Base-by-base conservation (phyloP, 2,888 invertebrate species). In the Morinoia aosen region DNA sequence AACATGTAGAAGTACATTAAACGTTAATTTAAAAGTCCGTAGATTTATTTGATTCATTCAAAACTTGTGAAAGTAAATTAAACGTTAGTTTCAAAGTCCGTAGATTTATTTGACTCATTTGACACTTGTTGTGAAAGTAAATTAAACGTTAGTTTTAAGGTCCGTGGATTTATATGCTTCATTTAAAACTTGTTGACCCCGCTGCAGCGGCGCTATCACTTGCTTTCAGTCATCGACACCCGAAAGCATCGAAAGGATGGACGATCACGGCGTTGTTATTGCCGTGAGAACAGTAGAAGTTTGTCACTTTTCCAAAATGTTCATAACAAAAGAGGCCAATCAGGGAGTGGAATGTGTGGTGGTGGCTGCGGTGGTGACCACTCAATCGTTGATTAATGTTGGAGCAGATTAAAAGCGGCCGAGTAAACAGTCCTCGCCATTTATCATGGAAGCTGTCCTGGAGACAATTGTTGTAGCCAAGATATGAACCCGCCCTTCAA, bases 361-460 rank as follows among this genome's bases (percentile, higher is more conserved):
- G 56, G 93, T 57, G 93, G 93, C 56, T 33, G 57, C 57, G 58
- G 93, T 57, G 93, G 93, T 93, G 93, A 93, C 93, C 93, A 93
- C 93, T 93, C 93, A 93, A 93, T 93, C 93, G 93, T 19, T 93
- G 93, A 93, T 93, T 93, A 93, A 93, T 93, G 93, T 93, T 57
- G n/a, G 93, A 56, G 16, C 93, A 93, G 93, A 93, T 93, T 93
- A 93, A 93, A 93, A 93, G 90, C 93, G 93, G 57, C 33, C 56
- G 93, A 93, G 93, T 93, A 93, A 93, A 93, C 93, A 93, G 57
- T 57, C 11, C n/a, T 33, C 33, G 33, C 57, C 93, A 93, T 93
- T 57, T 12, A 93, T 93, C 93, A 93, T 93, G 33, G 93, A 33
- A 56, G 93, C 57, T 93, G 93, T 93, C 93, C 57, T 93, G 19